Evolutionary conservation across 2,888 invertebrate species (phyloP).

Genomic region (Helleia helle): DNA sequence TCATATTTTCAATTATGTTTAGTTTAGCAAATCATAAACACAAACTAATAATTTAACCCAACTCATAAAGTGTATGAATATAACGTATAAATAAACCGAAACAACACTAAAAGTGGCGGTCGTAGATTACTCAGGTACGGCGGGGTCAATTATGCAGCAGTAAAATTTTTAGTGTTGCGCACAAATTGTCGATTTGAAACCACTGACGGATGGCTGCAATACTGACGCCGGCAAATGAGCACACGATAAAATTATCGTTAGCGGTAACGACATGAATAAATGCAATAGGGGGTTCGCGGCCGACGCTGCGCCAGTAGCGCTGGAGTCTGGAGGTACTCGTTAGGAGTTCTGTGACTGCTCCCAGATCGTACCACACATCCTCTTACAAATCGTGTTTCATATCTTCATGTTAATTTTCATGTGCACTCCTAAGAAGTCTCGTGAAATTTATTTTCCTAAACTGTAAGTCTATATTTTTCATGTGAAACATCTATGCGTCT

Average conservation of each 20-base stretch:
- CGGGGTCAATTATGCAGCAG: conserved; percentile 66
- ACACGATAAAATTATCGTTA: conserved; percentile 76
- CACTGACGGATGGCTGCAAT: conserved; percentile 68
- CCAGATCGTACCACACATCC: background rate
- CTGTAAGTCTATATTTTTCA: too few relatives aligned
- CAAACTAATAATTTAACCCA: background rate
- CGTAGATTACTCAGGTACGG: conserved; percentile 39
- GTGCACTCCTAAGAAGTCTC: too few relatives aligned
- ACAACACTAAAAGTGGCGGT: conserved; percentile 19
- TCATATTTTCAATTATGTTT: too few relatives aligned
- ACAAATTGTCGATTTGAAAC: conserved; percentile 69
- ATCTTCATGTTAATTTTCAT: background rate
- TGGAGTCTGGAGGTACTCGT: conserved; percentile 37
- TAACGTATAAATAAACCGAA: conserved; percentile 13
- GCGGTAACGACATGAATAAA: conserved; percentile 76
- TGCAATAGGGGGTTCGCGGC: conserved; percentile 66
- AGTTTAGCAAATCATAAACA: too few relatives aligned
- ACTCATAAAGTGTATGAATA: conserved; percentile 7
- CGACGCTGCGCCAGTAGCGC: conserved; percentile 35
- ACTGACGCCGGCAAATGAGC: conserved; percentile 73
- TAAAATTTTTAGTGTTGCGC: conserved; percentile 70
- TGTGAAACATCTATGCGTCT: too few relatives aligned
- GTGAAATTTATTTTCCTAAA: too few relatives aligned
- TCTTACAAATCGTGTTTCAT: background rate
- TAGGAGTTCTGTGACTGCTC: conserved; percentile 56